Conservation (phyloP, 2,888 invertebrate genomes). For the Allacma fusca region DNA sequence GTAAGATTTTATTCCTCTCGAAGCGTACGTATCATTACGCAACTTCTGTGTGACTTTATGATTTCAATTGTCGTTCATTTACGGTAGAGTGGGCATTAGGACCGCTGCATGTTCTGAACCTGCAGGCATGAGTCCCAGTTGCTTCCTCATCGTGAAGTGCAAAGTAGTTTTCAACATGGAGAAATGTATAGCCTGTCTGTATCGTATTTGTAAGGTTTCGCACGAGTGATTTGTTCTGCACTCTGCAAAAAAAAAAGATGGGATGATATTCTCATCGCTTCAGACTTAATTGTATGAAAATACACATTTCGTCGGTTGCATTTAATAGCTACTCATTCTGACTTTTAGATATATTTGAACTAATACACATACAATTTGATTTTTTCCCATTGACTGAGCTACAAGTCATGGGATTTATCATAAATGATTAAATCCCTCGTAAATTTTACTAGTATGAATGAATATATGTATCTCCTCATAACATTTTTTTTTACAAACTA, state of each 20-base stretch:
- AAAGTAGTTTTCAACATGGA: constrained; percentile 8
- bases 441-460: no score
- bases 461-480: no score
- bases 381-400: no score
- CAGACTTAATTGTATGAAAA: no score
- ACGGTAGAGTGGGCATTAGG: constrained; percentile 4
- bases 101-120: not conserved
- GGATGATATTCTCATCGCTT: not conserved
- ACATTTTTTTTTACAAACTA: not conserved
- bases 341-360: no score
- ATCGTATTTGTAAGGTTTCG: constrained; percentile 28
- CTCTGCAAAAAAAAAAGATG: not conserved
- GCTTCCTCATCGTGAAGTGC: constrained; percentile 4
- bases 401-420: no score
- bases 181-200: not conserved
- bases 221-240: constrained; percentile 17
- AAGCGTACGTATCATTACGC: not conserved
- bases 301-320: no score
- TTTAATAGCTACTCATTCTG: no score
- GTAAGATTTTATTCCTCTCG: no score
- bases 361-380: no score
- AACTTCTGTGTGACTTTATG: not conserved
- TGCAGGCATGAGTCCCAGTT: not conserved
- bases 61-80: constrained; percentile 14
- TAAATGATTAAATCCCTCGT: no score